Evolutionary conservation across 2,888 invertebrate species (phyloP).

Genomic region (Galeopsomyia nigrocyanea): DNA sequence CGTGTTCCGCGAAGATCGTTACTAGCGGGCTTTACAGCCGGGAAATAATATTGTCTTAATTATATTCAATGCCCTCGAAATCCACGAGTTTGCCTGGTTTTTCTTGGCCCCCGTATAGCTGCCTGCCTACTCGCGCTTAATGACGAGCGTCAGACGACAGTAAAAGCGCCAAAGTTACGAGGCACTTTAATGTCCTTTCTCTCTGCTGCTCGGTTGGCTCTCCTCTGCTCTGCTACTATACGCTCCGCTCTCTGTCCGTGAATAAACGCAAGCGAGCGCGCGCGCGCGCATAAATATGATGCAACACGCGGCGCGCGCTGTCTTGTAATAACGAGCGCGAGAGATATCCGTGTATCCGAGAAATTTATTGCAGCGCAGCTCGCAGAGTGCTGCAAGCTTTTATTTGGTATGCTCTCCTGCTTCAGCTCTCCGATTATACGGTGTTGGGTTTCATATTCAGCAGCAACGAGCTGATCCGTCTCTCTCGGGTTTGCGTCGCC

Average conservation of each 20-base stretch:
- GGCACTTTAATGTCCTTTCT: conserved; percentile 28
- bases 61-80: conserved; percentile 49
- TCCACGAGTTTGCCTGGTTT: too few species aligned
- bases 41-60: conserved; percentile 54
- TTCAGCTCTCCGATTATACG: conserved; percentile 23
- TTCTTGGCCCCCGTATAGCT: conserved; percentile 7
- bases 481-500: conserved; percentile 11
- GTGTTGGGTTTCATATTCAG: conserved; percentile 24
- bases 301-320: conserved; percentile 13
- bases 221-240: too few species aligned
- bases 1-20: conserved; percentile 10
- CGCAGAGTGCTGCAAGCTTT: conserved; percentile 8
- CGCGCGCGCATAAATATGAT: conserved; percentile 37
- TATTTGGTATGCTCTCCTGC: conserved; percentile 12
- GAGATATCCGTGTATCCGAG: conserved; percentile 34
- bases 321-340: conserved; percentile 16
- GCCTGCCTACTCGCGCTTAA: too few species aligned
- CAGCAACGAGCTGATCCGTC: background rate
- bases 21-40: conserved; percentile 41
- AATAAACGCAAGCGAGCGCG: background rate
- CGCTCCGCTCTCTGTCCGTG: too few species aligned
- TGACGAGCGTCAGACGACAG: conserved; percentile 37
- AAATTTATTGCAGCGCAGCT: conserved; percentile 38
- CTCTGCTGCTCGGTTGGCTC: background rate
- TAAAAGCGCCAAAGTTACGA: conserved; percentile 45